phyloP scores from a whole-genome alignment of 1,140 invertebrate species.

The Apis cerana region DNA sequence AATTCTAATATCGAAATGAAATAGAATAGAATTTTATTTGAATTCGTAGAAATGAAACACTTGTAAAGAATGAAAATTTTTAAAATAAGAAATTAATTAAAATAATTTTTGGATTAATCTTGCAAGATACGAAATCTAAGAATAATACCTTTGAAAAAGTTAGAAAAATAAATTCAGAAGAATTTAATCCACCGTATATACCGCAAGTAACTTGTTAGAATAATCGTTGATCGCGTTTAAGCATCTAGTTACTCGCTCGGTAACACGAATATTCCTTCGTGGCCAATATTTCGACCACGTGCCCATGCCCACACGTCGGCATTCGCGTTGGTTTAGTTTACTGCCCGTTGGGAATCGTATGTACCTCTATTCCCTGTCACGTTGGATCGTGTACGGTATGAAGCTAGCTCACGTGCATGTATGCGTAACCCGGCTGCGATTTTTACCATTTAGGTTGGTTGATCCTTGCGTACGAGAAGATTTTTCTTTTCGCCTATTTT shows the following conservation, averaged over 20 bases:
- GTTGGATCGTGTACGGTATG: conserved; percentile 36
- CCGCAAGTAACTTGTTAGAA: conserved; percentile 15
- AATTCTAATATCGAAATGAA: no score
- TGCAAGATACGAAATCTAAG: no score
- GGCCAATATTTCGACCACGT: conserved; percentile 24
- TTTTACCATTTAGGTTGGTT: not conserved
- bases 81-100: no score
- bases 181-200: not conserved
- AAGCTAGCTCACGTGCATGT: not conserved
- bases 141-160: no score
- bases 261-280: conserved; percentile 19
- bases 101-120: no score
- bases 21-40: no score
- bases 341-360: conserved; percentile 44
- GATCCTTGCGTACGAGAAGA: not conserved
- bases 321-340: conserved; percentile 47
- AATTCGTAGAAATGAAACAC: no score
- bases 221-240: conserved; percentile 38
- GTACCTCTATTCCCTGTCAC: conserved; percentile 44
- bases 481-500: not conserved
- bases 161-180: no score
- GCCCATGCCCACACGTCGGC: conserved; percentile 17
- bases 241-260: conserved; percentile 9
- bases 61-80: no score
- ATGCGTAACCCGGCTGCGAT: not conserved